A percentile compares a stretch with the other conserved stretches of the same genome.
These are phyloP conservation scores for Hermetia illucens DNA, from an alignment of 1,140 invertebrate species.

Conservation along the genomic window DNA sequence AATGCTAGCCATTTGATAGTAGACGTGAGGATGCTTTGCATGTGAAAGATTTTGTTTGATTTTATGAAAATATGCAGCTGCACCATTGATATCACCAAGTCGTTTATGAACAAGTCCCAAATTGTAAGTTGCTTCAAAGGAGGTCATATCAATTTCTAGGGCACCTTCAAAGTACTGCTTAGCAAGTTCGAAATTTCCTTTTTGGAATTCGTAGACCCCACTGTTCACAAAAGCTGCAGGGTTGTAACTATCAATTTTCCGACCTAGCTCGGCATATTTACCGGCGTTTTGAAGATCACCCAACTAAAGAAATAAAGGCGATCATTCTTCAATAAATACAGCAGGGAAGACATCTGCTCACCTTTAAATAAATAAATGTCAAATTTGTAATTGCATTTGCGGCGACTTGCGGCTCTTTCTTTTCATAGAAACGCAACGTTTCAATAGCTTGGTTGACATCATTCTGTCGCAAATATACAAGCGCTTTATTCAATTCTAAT, in stretches of 20 bases:
- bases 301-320: constrained; percentile 40
- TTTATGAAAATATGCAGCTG: constrained; percentile 57
- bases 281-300: constrained; percentile 72
- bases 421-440: constrained; percentile 79
- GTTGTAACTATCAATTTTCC: constrained; percentile 66
- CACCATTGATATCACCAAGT: constrained; percentile 52
- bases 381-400: constrained; percentile 81
- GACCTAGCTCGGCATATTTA: constrained; percentile 62
- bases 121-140: constrained; percentile 87
- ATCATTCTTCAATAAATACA: constrained; percentile 4
- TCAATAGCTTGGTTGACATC: constrained; percentile 72
- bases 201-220: constrained; percentile 65
- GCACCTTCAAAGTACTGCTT: constrained; percentile 63
- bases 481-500: constrained; percentile 86
- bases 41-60: constrained; percentile 31
- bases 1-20: constrained; percentile 73
- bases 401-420: constrained; percentile 71
- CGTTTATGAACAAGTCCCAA: constrained; percentile 64
- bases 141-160: constrained; percentile 65
- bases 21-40: constrained; percentile 55
- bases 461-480: constrained; percentile 75
- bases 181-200: constrained; percentile 59
- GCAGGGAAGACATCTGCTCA: constrained; percentile 28
- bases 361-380: constrained; percentile 77
- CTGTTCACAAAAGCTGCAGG: constrained; percentile 77